Evolutionary conservation across 1,140 invertebrate genomes (phyloP).

Genomic region (Solenopsis fugax): DNA sequence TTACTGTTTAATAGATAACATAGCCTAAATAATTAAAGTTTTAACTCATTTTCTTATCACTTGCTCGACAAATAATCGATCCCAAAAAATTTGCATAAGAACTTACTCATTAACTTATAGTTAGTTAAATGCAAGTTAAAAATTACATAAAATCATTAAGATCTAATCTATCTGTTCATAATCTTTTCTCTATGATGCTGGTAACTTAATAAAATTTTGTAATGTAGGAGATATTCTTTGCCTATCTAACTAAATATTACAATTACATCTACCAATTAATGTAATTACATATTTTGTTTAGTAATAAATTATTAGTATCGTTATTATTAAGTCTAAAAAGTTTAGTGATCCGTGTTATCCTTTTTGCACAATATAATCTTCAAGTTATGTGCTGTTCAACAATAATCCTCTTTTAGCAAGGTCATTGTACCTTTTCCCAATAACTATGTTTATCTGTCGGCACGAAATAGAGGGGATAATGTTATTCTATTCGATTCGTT

Average conservation of each 20-base stretch:
- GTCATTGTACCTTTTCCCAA: background rate
- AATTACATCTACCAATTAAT: background rate
- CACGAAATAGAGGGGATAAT: background rate
- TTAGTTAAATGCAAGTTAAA: background rate
- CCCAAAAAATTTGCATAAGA: background rate
- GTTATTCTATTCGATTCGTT: background rate
- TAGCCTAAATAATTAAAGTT: background rate
- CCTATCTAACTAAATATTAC: background rate
- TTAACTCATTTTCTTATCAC: background rate
- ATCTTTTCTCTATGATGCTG: background rate
- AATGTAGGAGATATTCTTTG: background rate
- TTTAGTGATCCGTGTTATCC: background rate
- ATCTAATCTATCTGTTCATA: background rate
- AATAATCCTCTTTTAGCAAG: background rate
- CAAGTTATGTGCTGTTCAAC: background rate
- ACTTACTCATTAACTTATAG: background rate
- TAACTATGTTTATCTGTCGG: background rate
- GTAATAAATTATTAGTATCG: background rate
- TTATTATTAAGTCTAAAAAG: background rate
- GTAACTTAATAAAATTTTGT: background rate
- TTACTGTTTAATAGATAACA: background rate
- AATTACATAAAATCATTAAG: background rate
- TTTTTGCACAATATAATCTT: background rate
- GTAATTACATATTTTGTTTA: background rate
- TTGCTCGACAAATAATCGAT: background rate